Evolutionary conservation across 1,140 invertebrate genomes (phyloP).

Genomic region (Mactra quadrangularis): DNA sequence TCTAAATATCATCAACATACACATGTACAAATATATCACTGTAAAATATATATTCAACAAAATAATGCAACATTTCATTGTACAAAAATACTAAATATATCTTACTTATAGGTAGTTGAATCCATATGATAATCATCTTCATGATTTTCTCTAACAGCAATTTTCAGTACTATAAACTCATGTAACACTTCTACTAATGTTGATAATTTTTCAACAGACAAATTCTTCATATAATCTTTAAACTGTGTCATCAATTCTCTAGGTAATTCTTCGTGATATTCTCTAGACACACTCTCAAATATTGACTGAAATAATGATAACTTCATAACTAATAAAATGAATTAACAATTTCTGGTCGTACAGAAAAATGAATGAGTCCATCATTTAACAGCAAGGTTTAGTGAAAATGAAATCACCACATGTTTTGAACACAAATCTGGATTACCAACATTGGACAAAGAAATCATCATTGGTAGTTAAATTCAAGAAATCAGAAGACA

Average conservation of each 20-base stretch:
- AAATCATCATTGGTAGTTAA: too few species aligned
- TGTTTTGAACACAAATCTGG: too few species aligned
- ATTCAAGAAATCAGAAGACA: too few species aligned
- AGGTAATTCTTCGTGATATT: constrained; percentile 21
- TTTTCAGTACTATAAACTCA: constrained; percentile 31
- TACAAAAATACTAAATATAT: neutral
- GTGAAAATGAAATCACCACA: too few species aligned
- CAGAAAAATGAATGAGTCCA: too few species aligned
- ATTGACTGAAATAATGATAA: constrained; percentile 34
- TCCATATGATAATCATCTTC: constrained; percentile 41
- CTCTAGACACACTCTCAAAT: constrained; percentile 16
- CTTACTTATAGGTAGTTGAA: constrained; percentile 17
- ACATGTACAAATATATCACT: neutral
- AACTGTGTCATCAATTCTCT: neutral
- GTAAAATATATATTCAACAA: neutral
- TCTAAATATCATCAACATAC: neutral
- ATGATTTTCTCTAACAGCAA: constrained; percentile 26
- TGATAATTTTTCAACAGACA: constrained; percentile 34
- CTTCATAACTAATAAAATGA: too few species aligned
- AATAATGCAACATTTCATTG: neutral
- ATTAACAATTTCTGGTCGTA: too few species aligned
- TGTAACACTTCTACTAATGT: constrained; percentile 39
- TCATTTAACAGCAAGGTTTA: too few species aligned
- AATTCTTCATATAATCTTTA: constrained; percentile 39
- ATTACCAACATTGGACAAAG: too few species aligned